Conservation (phyloP, 1,140 invertebrate genomes). For the Zaprionus kolodkinae region DNA sequence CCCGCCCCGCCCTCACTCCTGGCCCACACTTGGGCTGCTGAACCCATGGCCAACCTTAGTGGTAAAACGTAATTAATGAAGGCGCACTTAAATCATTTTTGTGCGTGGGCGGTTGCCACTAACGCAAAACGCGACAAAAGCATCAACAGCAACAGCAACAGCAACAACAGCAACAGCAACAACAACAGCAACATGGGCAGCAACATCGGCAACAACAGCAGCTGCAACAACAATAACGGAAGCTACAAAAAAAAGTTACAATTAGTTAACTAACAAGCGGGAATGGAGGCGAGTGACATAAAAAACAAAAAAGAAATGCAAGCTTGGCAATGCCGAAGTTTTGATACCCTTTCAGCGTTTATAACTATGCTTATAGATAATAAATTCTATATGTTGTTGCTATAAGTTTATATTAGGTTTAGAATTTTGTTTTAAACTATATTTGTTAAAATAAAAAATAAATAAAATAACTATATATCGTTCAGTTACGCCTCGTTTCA, state of each 20-base stretch:
- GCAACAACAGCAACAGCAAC: constrained; percentile 24
- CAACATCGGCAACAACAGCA: no score
- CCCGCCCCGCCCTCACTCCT: background rate
- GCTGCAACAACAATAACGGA: constrained; percentile 23
- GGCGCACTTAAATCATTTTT: constrained; percentile 81
- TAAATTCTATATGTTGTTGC: background rate
- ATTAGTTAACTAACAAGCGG: constrained; percentile 81
- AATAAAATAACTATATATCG: background rate
- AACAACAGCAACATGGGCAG: constrained; percentile 18
- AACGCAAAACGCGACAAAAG: constrained; percentile 48
- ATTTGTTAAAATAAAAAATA: no score
- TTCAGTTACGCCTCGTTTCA: no score
- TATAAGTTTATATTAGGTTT: no score
- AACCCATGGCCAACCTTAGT: constrained; percentile 23
- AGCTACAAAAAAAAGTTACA: constrained; percentile 62
- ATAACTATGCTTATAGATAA: background rate
- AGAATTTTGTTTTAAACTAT: no score
- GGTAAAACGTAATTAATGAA: constrained; percentile 77
- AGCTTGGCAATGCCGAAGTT: no score
- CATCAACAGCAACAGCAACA: constrained; percentile 34
- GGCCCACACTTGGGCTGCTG: background rate
- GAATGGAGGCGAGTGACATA: constrained; percentile 41
- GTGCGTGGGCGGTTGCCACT: constrained; percentile 62
- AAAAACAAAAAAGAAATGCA: constrained; percentile 1
- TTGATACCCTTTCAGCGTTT: no score